Percentiles rank a stretch among this genome's conserved stretches.
phyloP scores from a whole-genome alignment of 1,140 invertebrate species.

The Drosophila chauvacae region DNA sequence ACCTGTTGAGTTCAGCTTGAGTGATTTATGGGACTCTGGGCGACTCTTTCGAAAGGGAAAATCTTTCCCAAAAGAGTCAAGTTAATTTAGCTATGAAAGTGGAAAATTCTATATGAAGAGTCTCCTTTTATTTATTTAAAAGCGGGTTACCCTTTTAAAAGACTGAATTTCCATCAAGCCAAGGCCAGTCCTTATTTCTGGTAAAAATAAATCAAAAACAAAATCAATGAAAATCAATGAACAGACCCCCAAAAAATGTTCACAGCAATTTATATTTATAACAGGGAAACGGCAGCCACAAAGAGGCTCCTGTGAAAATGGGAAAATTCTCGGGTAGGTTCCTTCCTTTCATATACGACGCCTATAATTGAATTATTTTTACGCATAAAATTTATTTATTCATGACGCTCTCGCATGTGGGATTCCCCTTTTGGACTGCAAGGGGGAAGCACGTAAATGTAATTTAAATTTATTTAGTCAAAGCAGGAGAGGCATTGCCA shows the following conservation, averaged over 20 bases:
- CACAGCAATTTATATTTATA: slow-evolving; percentile 51
- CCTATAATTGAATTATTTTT: slow-evolving; percentile 76
- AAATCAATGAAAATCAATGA: slow-evolving; percentile 79
- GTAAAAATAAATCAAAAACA: slow-evolving; percentile 66
- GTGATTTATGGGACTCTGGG: slow-evolving; percentile 62
- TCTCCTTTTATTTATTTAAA: background rate
- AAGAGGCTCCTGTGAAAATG: slow-evolving; percentile 26
- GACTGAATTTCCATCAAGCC: slow-evolving; percentile 16
- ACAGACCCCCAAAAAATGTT: slow-evolving; percentile 37
- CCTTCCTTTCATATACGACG: slow-evolving; percentile 13
- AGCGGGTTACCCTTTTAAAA: slow-evolving; percentile 16
- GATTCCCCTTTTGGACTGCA: slow-evolving; percentile 15
- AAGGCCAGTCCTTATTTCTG: slow-evolving; percentile 16
- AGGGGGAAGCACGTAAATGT: slow-evolving; percentile 64
- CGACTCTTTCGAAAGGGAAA: background rate
- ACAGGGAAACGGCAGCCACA: slow-evolving; percentile 20
- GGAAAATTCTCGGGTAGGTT: slow-evolving; percentile 1
- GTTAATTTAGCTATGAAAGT: slow-evolving; percentile 7
- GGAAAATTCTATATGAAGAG: background rate
- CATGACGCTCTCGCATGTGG: slow-evolving; percentile 51
- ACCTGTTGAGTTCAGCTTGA: slow-evolving; percentile 63
- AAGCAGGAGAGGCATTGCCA: slow-evolving; percentile 40
- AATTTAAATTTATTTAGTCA: slow-evolving; percentile 74
- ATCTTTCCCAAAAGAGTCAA: background rate
- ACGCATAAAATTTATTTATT: slow-evolving; percentile 81